phyloP scores from a whole-genome alignment of 2,888 invertebrate genomes.

The Dugesia japonica region DNA sequence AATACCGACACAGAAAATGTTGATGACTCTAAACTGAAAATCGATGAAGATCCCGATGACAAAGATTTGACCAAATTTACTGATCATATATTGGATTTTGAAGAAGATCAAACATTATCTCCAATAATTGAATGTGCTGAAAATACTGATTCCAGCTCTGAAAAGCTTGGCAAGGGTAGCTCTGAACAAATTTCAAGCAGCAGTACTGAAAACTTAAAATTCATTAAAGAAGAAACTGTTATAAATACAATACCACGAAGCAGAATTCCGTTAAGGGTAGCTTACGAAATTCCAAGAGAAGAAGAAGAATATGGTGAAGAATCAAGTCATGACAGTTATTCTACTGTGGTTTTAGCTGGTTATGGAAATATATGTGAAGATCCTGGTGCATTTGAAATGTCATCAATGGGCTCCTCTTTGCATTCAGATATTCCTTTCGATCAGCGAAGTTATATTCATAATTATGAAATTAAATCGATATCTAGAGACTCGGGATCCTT shows the following conservation, averaged over 20 bases:
- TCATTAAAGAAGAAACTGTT: background rate
- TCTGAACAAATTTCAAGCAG: background rate
- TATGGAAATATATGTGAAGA: background rate
- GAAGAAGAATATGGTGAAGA: slow-evolving; percentile 9
- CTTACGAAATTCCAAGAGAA: slow-evolving; percentile 2
- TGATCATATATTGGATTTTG: background rate
- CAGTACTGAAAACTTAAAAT: background rate
- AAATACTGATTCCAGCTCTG: background rate
- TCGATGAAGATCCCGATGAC: background rate
- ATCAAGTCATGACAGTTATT: slow-evolving; percentile 2
- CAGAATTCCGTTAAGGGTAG: background rate
- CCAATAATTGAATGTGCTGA: background rate
- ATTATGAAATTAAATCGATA: background rate
- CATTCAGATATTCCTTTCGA: background rate
- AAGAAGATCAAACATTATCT: slow-evolving; percentile 1
- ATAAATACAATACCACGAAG: background rate
- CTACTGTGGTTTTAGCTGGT: background rate
- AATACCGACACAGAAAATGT: background rate
- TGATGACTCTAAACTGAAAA: background rate
- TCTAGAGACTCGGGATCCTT: background rate
- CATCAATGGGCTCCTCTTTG: background rate
- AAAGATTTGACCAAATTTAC: background rate
- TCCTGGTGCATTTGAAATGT: background rate
- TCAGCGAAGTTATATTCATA: background rate
- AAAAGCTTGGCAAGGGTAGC: background rate